phyloP scores from a whole-genome alignment of 2,797 vertebrate genomes.

The Dryobates pubescens region DNA sequence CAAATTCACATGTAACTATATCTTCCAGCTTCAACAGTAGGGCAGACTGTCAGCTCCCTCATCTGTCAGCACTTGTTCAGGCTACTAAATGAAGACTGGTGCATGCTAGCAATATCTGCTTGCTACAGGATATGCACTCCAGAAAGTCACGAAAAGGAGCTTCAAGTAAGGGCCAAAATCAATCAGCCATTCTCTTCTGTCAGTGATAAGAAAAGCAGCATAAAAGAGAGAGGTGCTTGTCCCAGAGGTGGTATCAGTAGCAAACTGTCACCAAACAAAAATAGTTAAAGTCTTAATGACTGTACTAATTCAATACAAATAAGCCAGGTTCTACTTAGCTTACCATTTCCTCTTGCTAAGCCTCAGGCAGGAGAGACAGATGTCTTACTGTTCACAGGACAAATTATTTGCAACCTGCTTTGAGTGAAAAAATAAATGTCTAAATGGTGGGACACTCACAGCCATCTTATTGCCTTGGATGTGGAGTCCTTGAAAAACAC shows the following conservation, averaged over 20 bases:
- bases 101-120: conserved; percentile 86
- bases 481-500: not conserved
- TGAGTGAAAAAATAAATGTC: not conserved
- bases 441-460: not conserved
- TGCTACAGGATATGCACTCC: conserved; percentile 82
- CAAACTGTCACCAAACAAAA: conserved; percentile 72
- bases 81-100: conserved; percentile 85
- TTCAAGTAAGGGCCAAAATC: conserved; percentile 84
- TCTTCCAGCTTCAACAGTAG: conserved; percentile 80
- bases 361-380: not conserved
- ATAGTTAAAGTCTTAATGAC: conserved; percentile 58
- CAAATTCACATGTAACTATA: conserved; percentile 83
- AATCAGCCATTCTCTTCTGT: conserved; percentile 87
- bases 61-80: conserved; percentile 92
- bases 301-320: conserved; percentile 64
- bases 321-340: not conserved
- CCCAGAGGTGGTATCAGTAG: conserved; percentile 79
- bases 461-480: not conserved
- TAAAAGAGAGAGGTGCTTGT: conserved; percentile 83
- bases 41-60: conserved; percentile 81
- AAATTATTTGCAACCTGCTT: not conserved
- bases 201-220: conserved; percentile 86
- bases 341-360: conserved; percentile 31
- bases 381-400: not conserved
- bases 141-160: conserved; percentile 77